phyloP scores from a whole-genome alignment of 2,797 vertebrate genomes.

The Cuniculus paca region DNA sequence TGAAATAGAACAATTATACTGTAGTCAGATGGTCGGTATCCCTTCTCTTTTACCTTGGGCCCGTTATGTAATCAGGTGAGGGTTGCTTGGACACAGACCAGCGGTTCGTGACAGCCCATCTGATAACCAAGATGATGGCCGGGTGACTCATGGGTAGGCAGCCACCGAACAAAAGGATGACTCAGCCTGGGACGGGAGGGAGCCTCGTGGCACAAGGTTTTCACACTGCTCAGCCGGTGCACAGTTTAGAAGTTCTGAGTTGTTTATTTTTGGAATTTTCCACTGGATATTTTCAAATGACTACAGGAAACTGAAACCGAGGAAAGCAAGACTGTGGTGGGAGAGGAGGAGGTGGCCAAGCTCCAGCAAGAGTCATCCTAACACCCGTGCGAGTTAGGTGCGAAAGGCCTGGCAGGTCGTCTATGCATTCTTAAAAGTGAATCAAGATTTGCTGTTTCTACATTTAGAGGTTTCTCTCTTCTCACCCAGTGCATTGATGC shows the following conservation, averaged over 20 bases:
- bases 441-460: background rate
- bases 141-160: background rate
- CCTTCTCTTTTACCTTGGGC: background rate
- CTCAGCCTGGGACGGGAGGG: background rate
- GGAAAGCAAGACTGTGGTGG: background rate
- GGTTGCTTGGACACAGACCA: background rate
- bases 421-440: background rate
- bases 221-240: background rate
- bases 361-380: background rate
- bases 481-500: background rate
- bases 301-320: background rate
- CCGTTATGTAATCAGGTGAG: background rate
- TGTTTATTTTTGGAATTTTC: constrained; percentile 12
- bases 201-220: background rate
- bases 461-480: background rate
- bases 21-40: background rate
- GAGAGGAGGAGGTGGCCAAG: background rate
- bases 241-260: background rate
- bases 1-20: background rate
- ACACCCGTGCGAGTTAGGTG: background rate
- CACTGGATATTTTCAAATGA: background rate
- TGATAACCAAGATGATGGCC: background rate
- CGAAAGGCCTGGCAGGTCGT: background rate
- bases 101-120: background rate
- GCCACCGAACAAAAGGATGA: background rate